phyloP scores from a whole-genome alignment of 1,140 invertebrate species.

The Drosophila simulans region DNA sequence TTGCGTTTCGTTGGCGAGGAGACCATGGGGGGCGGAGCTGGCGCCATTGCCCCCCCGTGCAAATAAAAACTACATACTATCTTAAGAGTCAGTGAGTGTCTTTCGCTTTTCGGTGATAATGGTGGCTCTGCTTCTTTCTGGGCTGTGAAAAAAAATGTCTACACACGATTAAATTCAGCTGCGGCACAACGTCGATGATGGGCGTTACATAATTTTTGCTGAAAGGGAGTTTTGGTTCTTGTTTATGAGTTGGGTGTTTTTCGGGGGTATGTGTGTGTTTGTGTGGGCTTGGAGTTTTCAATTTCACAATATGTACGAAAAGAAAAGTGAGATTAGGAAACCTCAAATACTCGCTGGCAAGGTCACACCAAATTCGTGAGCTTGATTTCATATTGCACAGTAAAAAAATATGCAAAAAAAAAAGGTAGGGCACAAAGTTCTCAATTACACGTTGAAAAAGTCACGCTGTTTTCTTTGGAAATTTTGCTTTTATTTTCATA shows the following conservation, averaged over 20 bases:
- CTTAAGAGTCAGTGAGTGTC: slow-evolving; percentile 58
- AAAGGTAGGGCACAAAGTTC: neutral
- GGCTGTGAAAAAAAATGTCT: slow-evolving; percentile 78
- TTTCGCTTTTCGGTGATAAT: slow-evolving; percentile 56
- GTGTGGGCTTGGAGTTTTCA: neutral
- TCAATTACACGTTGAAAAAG: neutral
- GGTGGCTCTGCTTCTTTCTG: slow-evolving; percentile 54
- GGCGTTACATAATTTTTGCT: slow-evolving; percentile 26
- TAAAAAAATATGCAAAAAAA: slow-evolving; percentile 33
- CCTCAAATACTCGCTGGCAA: slow-evolving; percentile 12
- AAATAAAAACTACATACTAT: slow-evolving; percentile 69
- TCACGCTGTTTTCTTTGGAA: neutral
- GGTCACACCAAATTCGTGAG: slow-evolving; percentile 17
- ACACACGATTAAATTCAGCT: slow-evolving; percentile 73
- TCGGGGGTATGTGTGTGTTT: slow-evolving; percentile 23
- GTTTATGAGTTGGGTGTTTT: neutral
- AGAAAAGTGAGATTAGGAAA: slow-evolving; percentile 2
- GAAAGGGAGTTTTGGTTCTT: slow-evolving; percentile 16
- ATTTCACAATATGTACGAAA: slow-evolving; percentile 11
- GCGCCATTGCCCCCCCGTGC: slow-evolving; percentile 56
- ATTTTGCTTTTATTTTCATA: no score
- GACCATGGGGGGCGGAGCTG: slow-evolving; percentile 51
- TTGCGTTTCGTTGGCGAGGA: slow-evolving; percentile 39
- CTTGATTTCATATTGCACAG: slow-evolving; percentile 6
- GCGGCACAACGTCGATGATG: slow-evolving; percentile 28